These are phyloP conservation scores for Circaetus cinerascens DNA, from an alignment of 2,113 vertebrate species.

Conservation along the genomic window DNA sequence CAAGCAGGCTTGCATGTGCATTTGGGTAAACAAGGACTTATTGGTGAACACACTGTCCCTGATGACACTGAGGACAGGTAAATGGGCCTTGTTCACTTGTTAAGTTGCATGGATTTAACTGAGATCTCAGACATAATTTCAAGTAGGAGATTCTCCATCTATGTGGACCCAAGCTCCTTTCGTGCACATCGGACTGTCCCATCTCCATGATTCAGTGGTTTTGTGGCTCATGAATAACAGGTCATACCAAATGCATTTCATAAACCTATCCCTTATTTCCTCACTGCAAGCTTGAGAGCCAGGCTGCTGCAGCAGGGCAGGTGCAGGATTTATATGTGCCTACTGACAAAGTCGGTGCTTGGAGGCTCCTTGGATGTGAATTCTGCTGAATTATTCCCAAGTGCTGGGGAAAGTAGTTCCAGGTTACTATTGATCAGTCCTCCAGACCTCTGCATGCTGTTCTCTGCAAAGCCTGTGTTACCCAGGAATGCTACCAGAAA, in stretches of 20 bases:
- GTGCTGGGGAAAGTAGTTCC: not conserved
- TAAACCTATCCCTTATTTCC: not conserved
- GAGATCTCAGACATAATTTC: not conserved
- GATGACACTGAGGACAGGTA: not conserved
- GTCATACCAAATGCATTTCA: not conserved
- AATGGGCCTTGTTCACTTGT: not conserved
- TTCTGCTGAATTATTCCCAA: not conserved
- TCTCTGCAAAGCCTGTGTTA: not conserved
- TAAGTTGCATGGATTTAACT: not conserved
- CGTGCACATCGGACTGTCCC: not conserved
- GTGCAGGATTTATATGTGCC: not conserved
- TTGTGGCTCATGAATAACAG: not conserved
- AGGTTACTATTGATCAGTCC: not conserved
- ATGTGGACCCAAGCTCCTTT: not conserved
- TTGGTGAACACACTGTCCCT: not conserved
- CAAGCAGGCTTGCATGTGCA: accelerated
- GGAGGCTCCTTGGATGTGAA: not conserved
- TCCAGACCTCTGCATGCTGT: not conserved
- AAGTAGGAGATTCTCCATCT: not conserved
- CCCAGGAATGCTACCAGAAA: not conserved
- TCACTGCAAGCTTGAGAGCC: not conserved
- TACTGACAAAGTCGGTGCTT: not conserved
- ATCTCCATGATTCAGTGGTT: not conserved
- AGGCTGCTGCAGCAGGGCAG: not conserved
- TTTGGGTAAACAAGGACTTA: not conserved